Evolutionary conservation across 2,888 invertebrate species (phyloP), one percentile per base, ranked within the genome.

Genomic region (Scaptomyza parva): DNA sequence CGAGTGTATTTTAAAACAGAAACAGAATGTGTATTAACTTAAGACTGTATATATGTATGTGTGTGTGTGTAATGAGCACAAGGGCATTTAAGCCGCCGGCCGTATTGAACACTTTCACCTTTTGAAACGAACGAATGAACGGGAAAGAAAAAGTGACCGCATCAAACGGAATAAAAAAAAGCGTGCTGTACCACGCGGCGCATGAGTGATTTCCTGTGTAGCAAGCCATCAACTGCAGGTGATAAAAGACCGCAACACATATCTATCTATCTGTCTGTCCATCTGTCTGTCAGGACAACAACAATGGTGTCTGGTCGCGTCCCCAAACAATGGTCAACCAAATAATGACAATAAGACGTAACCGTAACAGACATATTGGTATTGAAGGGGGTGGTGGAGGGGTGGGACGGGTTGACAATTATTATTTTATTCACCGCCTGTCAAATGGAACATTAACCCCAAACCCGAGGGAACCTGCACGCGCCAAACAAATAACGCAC

Each of bases 1-100:
- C 14, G 65, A 64, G 66, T 78, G 64, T 65, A 20, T 73, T 48
- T 66, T 66, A 45, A 20, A 81, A 75, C n/a, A 69, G 58, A 69
- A 37, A 58, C 43, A 35, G 17, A 45, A 30, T 22, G 22, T 22
- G 22, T 22, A 41, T 69, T 69, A 65, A 72, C 75, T 61, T 67
- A 61, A 45, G 48, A 9, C 11, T 9, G 18, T 44, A 40, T 54
- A 44, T 53, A 54, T 61, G 47, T 26, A 55, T 51, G 41, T 61
- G 43, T 62, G 51, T 59, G 63, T 48, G 43, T 40, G 28, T 69
- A 86, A 78, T 73, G 76, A 53, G 85, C 74, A 86, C 83, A 85
- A 85, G 85, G 87, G 65, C 82, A 68, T 78, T 76, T 59, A 53
- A 63, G 65, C 71, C 85, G 65, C 71, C 85, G 70, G 82, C 72